Evolutionary conservation across 1,140 invertebrate species (phyloP), one percentile per base, ranked within the genome.

Genomic region (Muscidifurax raptorellus): DNA sequence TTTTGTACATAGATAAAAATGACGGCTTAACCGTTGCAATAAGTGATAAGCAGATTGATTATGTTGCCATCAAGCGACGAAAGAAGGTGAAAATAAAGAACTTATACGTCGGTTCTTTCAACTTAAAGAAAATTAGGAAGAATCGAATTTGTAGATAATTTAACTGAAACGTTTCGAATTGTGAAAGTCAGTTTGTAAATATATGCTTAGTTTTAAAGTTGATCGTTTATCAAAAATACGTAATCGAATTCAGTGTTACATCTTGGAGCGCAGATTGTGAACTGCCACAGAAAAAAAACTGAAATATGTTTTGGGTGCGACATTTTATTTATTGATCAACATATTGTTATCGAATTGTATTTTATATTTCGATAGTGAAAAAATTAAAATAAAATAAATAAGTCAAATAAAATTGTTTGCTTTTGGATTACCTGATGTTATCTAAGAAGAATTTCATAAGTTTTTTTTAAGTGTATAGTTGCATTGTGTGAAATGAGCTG

Each of bases 301-400:
- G 64, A 47, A 82, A 69, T 12, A 76, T 52, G 78, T 85, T 85
- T 80, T 80, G 47, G 64, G 67, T 79, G 66, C 78, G 28, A 80
- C 66, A 80, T 80, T 79, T 80, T 84, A 84, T 84, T 76, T 80
- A 80, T 85, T 78, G 36, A 82, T 85, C 59, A 85, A 5, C 36
- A 59, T 44, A 72, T 85, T 85, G 84, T 85, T 85, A 85, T 85
- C 47, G 67, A 82, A 85, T 82, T 82, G 80, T 85, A 82, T 85
- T 85, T 85, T 82, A 78, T 85, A 85, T 82, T 82, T 82, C 79
- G 66, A 85, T 81, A 85, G 84, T 59, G 74, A 85, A 85, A 77
- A 64, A 59, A 66, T 59, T 59, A 27, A 69, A 85, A 81, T 81
- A 75, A 80, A 80, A 84, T 47, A 59, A 59, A 7, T 67, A 76